These are phyloP conservation scores for Onychostoma macrolepis DNA, from an alignment of 2,113 vertebrate genomes.

Conservation along the genomic window DNA sequence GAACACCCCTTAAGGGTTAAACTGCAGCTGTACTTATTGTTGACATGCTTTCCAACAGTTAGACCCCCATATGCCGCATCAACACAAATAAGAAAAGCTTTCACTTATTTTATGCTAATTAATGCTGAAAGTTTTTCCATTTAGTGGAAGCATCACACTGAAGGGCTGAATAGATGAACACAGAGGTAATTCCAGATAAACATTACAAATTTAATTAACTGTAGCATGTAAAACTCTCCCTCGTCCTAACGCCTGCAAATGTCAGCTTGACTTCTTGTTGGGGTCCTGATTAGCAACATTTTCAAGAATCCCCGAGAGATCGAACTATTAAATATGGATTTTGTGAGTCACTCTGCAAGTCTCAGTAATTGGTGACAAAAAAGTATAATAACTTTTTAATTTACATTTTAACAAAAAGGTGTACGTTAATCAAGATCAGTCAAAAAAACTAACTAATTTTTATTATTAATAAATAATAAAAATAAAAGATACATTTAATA, in stretches of 20 bases:
- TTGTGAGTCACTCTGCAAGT: background rate
- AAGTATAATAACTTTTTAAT: background rate
- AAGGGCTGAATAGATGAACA: background rate
- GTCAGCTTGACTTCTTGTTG: background rate
- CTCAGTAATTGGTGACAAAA: background rate
- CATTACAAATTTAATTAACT: background rate
- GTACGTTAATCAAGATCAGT: background rate
- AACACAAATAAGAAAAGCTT: conserved; percentile 1
- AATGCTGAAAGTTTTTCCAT: background rate
- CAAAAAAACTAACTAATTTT: too few species aligned
- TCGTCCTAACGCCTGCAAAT: background rate
- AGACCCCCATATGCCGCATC: background rate
- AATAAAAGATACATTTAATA: background rate
- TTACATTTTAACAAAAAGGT: background rate
- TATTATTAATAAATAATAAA: background rate
- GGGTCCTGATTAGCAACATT: background rate
- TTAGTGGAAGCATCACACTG: background rate
- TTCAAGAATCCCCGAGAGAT: background rate
- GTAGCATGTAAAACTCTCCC: background rate
- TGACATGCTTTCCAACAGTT: background rate
- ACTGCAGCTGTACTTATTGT: background rate
- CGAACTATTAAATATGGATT: background rate
- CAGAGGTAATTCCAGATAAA: background rate
- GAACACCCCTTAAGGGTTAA: background rate
- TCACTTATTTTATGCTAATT: background rate